Percentiles rank a stretch among this genome's conserved stretches.
Conservation (phyloP, 2,888 invertebrate genomes). For the Eledone cirrhosa region DNA sequence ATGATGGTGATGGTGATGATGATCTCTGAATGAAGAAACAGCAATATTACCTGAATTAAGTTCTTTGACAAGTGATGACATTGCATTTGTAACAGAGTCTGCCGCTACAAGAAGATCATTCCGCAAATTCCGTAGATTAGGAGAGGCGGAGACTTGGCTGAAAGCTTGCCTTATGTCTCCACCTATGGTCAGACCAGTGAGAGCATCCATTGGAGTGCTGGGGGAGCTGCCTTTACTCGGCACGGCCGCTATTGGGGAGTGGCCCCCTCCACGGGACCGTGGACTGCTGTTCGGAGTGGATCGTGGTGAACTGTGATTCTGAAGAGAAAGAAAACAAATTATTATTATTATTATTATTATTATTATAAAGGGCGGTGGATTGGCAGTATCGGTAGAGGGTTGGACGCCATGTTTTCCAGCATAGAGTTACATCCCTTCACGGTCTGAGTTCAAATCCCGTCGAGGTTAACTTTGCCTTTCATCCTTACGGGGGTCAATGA, state of each 20-base stretch:
- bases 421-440: too few species aligned
- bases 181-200: constrained; percentile 59
- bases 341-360: too few species aligned
- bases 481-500: too few species aligned
- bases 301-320: constrained; percentile 63
- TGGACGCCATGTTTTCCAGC: too few species aligned
- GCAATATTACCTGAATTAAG: constrained; percentile 76
- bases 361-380: too few species aligned
- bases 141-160: constrained; percentile 46
- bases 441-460: too few species aligned
- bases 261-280: constrained; percentile 29
- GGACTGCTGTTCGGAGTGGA: constrained; percentile 59
- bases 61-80: constrained; percentile 96
- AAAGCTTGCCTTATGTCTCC: constrained; percentile 70
- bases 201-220: constrained; percentile 57
- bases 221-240: constrained; percentile 51
- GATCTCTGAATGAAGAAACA: too few species aligned
- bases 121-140: constrained; percentile 55
- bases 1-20: too few species aligned
- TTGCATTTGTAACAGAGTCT: constrained; percentile 96
- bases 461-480: too few species aligned
- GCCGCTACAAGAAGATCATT: constrained; percentile 92
- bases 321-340: constrained; percentile 33
- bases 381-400: too few species aligned
- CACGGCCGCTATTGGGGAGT: constrained; percentile 29